Evolutionary conservation across 2,888 invertebrate genomes (phyloP), one percentile per base, ranked within the genome.

Genomic region (Lathronympha strigana): DNA sequence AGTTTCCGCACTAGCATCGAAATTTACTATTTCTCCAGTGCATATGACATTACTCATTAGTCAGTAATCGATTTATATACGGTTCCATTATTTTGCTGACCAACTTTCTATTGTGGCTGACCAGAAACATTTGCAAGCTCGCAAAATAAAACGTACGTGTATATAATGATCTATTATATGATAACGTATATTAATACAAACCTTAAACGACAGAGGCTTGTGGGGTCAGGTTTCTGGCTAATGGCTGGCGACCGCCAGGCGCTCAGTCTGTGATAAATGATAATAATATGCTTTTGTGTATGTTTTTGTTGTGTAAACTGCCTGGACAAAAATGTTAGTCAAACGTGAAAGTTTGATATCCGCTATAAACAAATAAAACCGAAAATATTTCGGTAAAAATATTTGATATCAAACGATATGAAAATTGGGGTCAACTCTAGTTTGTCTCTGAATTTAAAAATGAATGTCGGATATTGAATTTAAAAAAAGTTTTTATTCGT

Each of bases 211-310:
- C 28, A 17, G 28, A 17, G 54, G 38, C 40, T 4, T 4, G 25
- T 1, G 0, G 0, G 23, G 5, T 55, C 55, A 15, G 40, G 55
- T 55, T 55, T 17, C 55, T 15, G 15, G 6, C 23, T 43, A 55
- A 55, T 55, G 40, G 40, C 4, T 13, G 28, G 55, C 40, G 40
- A 51, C 55, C 17, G 55, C 25, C 53, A 8, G 33, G 21, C 51
- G 55, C 23, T 38, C 8, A 28, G 38, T 40, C 17, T 25, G 19
- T 25, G 15, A 53, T 53, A 53, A 17, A 4, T 6, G n/a, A n/a
- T n/a, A n/a, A n/a, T n/a, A n/a, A n/a, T n/a, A n/a, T 33, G 28
- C 8, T 36, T 53, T 4, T 11, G 45, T 19, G 15, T 23, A 23
- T 40, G 23, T 23, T 47, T n/a, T 47, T 23, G 15, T 38, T 40